Conservation (phyloP, 2,797 vertebrate species). For the Acanthurus lineatus region DNA sequence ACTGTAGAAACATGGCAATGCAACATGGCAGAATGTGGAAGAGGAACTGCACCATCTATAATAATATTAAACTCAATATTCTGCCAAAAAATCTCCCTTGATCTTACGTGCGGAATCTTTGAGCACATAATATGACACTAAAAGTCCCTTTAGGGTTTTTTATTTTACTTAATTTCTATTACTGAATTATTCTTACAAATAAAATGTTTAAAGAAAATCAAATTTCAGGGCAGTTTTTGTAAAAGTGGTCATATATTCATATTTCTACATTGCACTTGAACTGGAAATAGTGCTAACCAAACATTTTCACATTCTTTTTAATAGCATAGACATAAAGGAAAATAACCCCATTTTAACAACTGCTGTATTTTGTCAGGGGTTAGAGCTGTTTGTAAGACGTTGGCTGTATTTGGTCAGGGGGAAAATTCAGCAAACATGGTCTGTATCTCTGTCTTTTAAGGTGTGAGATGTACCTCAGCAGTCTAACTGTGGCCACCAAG, state of each 20-base stretch:
- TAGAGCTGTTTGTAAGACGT: not conserved
- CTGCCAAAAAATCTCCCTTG: too few species aligned
- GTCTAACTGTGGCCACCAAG: constrained; percentile 58
- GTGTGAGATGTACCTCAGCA: constrained; percentile 25
- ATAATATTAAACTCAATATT: too few species aligned
- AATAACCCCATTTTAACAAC: not conserved
- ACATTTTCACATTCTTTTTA: not conserved
- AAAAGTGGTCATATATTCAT: not conserved
- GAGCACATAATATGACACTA: not conserved
- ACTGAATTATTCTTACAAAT: not conserved
- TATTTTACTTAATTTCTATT: not conserved
- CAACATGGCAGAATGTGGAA: too few species aligned
- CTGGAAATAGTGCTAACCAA: not conserved
- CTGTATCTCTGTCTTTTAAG: constrained; percentile 46
- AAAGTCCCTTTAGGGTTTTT: not conserved
- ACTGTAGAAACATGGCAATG: too few species aligned
- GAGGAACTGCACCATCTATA: too few species aligned
- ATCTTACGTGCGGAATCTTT: too few species aligned
- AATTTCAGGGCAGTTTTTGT: not conserved
- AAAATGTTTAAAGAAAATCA: not conserved
- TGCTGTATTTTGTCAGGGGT: not conserved
- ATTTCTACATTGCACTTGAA: not conserved
- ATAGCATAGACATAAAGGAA: not conserved
- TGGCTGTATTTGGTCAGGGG: constrained; percentile 25
- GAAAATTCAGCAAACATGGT: constrained; percentile 42